Evolutionary conservation across 1,140 invertebrate genomes (phyloP).

Genomic region (Nebria ingens): DNA sequence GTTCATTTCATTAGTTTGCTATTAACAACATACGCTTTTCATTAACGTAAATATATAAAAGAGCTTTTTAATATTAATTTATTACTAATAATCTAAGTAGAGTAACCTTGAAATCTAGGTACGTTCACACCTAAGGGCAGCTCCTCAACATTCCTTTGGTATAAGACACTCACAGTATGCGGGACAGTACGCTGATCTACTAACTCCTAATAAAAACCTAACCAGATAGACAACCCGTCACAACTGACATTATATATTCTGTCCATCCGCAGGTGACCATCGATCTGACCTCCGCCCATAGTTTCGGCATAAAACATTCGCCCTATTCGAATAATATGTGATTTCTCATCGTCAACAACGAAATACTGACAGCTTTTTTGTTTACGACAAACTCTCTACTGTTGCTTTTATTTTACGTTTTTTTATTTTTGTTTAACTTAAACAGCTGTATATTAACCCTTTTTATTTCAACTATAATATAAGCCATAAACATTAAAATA

Average conservation of each 20-base stretch:
- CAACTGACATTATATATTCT: too few species aligned
- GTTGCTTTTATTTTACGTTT: too few species aligned
- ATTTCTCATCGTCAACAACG: background rate
- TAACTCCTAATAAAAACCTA: slow-evolving; percentile 7
- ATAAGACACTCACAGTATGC: slow-evolving; percentile 59
- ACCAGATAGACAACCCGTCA: too few species aligned
- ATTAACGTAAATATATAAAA: background rate
- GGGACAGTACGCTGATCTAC: slow-evolving; percentile 21
- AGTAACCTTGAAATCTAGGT: slow-evolving; percentile 24
- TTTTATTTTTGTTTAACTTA: too few species aligned
- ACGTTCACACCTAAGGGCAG: slow-evolving; percentile 31
- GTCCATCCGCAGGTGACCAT: slow-evolving; percentile 39
- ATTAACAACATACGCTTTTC: background rate
- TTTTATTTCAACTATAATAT: too few species aligned
- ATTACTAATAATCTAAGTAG: slow-evolving; percentile 5
- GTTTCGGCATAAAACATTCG: slow-evolving; percentile 83
- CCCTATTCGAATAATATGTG: slow-evolving; percentile 33
- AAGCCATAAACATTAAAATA: too few species aligned
- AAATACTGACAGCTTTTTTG: background rate
- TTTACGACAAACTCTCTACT: too few species aligned
- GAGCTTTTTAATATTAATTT: background rate
- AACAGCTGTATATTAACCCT: too few species aligned
- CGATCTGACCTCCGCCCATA: slow-evolving; percentile 51
- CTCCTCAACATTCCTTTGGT: slow-evolving; percentile 53
- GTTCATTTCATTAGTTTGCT: too few species aligned